Conservation (phyloP, 2,888 invertebrate species). For the Brachylomia viminalis region DNA sequence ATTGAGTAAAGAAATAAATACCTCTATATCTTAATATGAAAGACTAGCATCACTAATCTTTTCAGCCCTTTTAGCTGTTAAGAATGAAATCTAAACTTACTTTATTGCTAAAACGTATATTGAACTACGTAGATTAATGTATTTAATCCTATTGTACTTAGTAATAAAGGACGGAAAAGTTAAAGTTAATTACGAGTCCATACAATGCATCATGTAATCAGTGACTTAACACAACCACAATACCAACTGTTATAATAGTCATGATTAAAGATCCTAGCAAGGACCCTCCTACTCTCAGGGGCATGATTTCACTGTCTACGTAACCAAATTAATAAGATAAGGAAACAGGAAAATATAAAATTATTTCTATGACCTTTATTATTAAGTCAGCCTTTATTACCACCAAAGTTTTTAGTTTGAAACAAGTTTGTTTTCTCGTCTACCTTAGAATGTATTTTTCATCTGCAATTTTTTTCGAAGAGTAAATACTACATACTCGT, state of each 20-base stretch:
- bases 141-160: background rate
- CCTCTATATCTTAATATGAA: background rate
- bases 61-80: background rate
- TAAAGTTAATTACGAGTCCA: background rate
- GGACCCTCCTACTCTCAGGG: background rate
- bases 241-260: background rate
- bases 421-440: background rate
- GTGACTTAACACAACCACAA: no score
- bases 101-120: background rate
- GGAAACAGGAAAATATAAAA: constrained; percentile 6
- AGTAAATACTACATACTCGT: constrained; percentile 1
- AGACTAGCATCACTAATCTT: background rate
- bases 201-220: background rate
- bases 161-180: background rate
- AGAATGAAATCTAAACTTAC: background rate
- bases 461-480: background rate
- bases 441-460: background rate
- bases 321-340: constrained; percentile 17
- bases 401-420: background rate
- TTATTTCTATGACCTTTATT: background rate
- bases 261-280: background rate
- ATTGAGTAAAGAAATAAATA: constrained; percentile 1
- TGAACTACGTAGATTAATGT: background rate
- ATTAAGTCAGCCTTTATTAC: background rate
- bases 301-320: background rate